Conservation (phyloP, 2,888 invertebrate genomes). For the Lasioglossum vierecki region DNA sequence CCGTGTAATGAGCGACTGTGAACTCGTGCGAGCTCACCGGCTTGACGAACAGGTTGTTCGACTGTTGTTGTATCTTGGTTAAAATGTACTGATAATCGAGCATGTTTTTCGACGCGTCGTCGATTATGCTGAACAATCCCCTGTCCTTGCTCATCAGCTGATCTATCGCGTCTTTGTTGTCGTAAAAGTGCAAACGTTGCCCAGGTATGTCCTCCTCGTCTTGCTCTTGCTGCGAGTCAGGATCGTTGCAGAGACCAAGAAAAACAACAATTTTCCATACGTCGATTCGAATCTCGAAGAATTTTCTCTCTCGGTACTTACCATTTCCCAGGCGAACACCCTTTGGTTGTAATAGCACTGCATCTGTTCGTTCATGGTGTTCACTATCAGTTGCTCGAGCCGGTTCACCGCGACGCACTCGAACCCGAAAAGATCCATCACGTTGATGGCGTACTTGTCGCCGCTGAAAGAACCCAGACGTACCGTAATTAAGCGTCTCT, state of each 20-base stretch:
- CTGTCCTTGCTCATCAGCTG: slow-evolving; percentile 93
- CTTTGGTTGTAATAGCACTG: slow-evolving; percentile 97
- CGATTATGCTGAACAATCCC: slow-evolving; percentile 93
- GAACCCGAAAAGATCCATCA: slow-evolving; percentile 96
- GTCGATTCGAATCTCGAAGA: neutral
- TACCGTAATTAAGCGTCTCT: neutral
- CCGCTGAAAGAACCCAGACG: slow-evolving; percentile 87
- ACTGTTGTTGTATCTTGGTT: slow-evolving; percentile 86
- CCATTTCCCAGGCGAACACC: slow-evolving; percentile 96
- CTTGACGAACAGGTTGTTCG: slow-evolving; percentile 86
- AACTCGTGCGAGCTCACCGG: slow-evolving; percentile 89
- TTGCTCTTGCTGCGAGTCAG: slow-evolving; percentile 86
- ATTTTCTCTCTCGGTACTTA: slow-evolving; percentile 76
- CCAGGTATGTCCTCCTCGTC: slow-evolving; percentile 92
- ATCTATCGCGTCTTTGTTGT: slow-evolving; percentile 95
- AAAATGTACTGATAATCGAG: slow-evolving; percentile 90
- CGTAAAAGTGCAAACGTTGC: slow-evolving; percentile 91
- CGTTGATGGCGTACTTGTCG: slow-evolving; percentile 91
- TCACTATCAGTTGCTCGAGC: slow-evolving; percentile 94
- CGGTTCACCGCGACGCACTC: slow-evolving; percentile 95
- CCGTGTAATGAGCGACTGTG: slow-evolving; percentile 95
- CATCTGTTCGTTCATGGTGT: slow-evolving; percentile 96
- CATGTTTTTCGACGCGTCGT: slow-evolving; percentile 92
- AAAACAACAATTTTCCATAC: neutral
- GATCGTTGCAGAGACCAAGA: neutral